Percentiles rank a stretch among this genome's conserved stretches.
These are phyloP conservation scores for Murina feae DNA, from an alignment of 2,113 vertebrate genomes.

Conservation along the genomic window DNA sequence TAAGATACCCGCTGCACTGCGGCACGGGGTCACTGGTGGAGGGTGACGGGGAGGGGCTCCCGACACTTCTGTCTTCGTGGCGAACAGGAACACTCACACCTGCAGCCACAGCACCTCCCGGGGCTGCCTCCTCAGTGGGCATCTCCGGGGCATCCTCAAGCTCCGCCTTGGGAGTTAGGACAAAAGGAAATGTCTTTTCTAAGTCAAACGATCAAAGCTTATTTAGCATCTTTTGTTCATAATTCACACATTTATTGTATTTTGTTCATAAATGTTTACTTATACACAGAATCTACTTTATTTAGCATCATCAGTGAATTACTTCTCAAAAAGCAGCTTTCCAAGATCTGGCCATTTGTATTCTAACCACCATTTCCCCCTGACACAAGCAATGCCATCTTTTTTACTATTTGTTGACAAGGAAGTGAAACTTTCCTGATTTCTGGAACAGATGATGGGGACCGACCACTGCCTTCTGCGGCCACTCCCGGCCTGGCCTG, in stretches of 20 bases:
- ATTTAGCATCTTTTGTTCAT: neutral
- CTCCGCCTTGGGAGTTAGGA: constrained; percentile 76
- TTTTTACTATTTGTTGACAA: neutral
- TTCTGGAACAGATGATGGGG: neutral
- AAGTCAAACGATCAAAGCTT: neutral
- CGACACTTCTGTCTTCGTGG: constrained; percentile 76
- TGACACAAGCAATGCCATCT: neutral
- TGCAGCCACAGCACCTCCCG: constrained; percentile 70
- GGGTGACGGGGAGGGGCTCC: constrained; percentile 69
- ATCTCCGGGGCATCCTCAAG: constrained; percentile 79
- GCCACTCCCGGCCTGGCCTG: too few species aligned
- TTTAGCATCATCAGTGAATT: neutral
- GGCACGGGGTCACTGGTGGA: constrained; percentile 69
- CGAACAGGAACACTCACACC: constrained; percentile 74
- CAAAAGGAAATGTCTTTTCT: neutral
- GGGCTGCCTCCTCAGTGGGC: constrained; percentile 74
- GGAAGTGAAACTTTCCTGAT: neutral
- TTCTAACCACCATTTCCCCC: neutral
- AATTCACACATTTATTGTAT: neutral
- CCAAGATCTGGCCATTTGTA: neutral
- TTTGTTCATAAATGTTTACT: neutral
- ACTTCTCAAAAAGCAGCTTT: neutral
- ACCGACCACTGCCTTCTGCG: too few species aligned
- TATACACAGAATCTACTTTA: neutral
- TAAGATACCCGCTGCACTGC: constrained; percentile 66